Conservation (phyloP, 2,888 invertebrate species). For the Agrotis segetum region DNA sequence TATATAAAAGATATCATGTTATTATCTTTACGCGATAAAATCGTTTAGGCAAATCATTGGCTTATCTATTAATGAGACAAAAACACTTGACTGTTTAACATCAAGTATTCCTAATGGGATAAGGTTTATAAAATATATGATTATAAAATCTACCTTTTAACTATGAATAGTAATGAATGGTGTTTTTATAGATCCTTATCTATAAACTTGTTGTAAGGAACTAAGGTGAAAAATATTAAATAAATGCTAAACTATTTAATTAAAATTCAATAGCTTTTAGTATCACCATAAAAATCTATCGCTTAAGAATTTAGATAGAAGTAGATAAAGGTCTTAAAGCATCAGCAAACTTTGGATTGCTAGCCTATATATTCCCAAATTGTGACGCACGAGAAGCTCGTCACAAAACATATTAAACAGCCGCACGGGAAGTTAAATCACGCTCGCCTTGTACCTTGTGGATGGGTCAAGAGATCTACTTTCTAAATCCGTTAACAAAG, state of each 20-base stretch:
- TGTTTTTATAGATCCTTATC: background rate
- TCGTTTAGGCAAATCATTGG: background rate
- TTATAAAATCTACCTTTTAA: background rate
- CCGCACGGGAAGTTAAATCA: too few species aligned
- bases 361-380: too few species aligned
- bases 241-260: slow-evolving; percentile 3
- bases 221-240: background rate
- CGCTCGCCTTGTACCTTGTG: too few species aligned
- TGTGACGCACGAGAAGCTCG: too few species aligned
- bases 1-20: slow-evolving; percentile 7
- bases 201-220: slow-evolving; percentile 8
- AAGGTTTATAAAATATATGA: slow-evolving; percentile 6
- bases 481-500: too few species aligned
- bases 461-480: too few species aligned
- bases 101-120: slow-evolving; percentile 5
- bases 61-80: slow-evolving; percentile 1
- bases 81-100: background rate
- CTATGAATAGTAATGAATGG: slow-evolving; percentile 6
- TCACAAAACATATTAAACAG: too few species aligned
- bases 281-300: background rate
- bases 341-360: too few species aligned
- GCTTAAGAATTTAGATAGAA: background rate
- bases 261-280: background rate
- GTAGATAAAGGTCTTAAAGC: too few species aligned
- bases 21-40: slow-evolving; percentile 1